phyloP scores from a whole-genome alignment of 2,888 invertebrate species.

The Heteromurus nitidus region DNA sequence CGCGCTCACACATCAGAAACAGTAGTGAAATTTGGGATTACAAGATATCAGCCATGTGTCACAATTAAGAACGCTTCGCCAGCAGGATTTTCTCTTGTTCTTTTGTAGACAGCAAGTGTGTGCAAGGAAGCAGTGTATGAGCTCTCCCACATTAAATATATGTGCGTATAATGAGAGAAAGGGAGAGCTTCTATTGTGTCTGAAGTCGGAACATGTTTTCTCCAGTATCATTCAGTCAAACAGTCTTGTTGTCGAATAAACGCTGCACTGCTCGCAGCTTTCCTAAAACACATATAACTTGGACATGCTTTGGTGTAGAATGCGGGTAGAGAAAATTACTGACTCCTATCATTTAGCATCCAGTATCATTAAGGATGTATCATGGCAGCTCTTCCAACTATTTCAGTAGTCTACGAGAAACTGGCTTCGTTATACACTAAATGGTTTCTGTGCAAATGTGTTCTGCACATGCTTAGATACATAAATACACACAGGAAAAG shows the following conservation, averaged over 20 bases:
- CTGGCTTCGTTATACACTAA: too few relatives aligned
- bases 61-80: constrained; percentile 58
- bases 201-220: too few relatives aligned
- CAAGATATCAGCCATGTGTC: constrained; percentile 56
- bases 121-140: constrained; percentile 3
- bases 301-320: too few relatives aligned
- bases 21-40: constrained; percentile 39
- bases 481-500: constrained; percentile 24
- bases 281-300: too few relatives aligned
- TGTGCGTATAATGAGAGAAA: constrained; percentile 20
- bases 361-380: constrained; percentile 46
- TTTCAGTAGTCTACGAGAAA: too few relatives aligned
- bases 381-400: neutral
- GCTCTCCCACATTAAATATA: constrained; percentile 11
- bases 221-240: too few relatives aligned
- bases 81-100: constrained; percentile 24
- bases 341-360: constrained; percentile 43
- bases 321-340: constrained; percentile 37
- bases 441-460: too few relatives aligned
- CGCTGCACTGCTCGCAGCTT: too few relatives aligned
- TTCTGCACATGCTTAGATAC: too few relatives aligned
- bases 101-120: neutral
- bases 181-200: too few relatives aligned
- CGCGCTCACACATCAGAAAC: constrained; percentile 8
- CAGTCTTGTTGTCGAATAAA: too few relatives aligned